Base-by-base conservation (phyloP, 2,888 invertebrate genomes). In the Geotrupes spiniger region DNA sequence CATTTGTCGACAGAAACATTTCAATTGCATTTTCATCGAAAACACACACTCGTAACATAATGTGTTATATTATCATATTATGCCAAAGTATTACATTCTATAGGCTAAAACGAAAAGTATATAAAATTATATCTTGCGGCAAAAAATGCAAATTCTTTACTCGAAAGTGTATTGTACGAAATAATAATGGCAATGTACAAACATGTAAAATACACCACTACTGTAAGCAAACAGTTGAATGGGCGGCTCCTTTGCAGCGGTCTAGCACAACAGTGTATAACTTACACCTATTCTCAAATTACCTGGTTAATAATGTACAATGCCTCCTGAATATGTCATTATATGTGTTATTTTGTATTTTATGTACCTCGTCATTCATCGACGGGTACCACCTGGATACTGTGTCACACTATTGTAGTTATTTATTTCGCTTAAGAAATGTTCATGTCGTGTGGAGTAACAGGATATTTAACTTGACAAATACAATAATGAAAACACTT, bases 281-380 rank as follows among this genome's bases (percentile, higher is more conserved):
- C 65, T 69, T 69, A 68, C 69, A 68, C 66, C 66, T 62, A 65
- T 65, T 67, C 68, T 70, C 68, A 64, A 64, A 66, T 70, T 69
- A 68, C 70, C 67, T 68, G 65, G 63, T 65, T 67, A 68, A 65
- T 66, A 68, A 63, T 56, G 52, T 60, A 61, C 64, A 66, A 68
- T 66, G 52, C 65, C 59, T 52, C 49, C 55, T 60, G 60, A 63
- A 63, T 66, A 41, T 49, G 33, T 28, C 21, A 21, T 21, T 21
- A 21, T 21, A 21, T 21, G 10, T 59, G 63, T 63, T 62, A 62
- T 63, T 60, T 57, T 62, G 58, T 60, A 60, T 60, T 48, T 36
- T 29, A 29, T 42, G 31, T 42, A 42, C 29, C 49, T 33, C 31
- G 38, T 14, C 43, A 38, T 43, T 42, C 36, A 43, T 49, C 42